phyloP scores from a whole-genome alignment of 2,888 invertebrate genomes.

The Lucinisca nassula region DNA sequence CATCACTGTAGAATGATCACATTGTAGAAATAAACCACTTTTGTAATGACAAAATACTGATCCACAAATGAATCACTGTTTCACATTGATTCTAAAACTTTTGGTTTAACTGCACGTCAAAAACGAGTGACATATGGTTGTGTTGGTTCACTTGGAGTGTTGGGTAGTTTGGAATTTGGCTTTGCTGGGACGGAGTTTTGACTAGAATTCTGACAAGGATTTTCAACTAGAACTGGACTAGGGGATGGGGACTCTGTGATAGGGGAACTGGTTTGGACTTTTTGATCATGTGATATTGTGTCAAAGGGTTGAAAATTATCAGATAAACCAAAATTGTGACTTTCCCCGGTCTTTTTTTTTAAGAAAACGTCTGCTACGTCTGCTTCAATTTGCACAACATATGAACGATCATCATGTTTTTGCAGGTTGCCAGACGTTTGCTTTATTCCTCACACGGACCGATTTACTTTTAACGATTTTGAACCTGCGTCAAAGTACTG shows the following conservation, averaged over 20 bases:
- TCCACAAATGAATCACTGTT: too few species aligned
- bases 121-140: too few species aligned
- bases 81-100: too few species aligned
- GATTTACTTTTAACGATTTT: not conserved
- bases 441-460: not conserved
- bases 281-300: not conserved
- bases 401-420: not conserved
- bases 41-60: too few species aligned
- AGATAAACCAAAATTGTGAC: not conserved
- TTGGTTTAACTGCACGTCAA: too few species aligned
- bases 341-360: conserved; percentile 14
- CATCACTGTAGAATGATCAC: too few species aligned
- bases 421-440: conserved; percentile 2
- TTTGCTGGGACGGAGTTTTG: too few species aligned
- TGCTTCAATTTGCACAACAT: not conserved
- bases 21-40: too few species aligned
- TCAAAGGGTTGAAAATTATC: not conserved
- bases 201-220: not conserved
- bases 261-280: not conserved
- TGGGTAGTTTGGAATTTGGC: too few species aligned
- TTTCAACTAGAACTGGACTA: not conserved
- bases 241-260: too few species aligned
- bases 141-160: too few species aligned
- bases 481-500: not conserved
- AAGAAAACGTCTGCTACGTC: not conserved